phyloP scores from a whole-genome alignment of 2,888 invertebrate species.

The Mantis religiosa region DNA sequence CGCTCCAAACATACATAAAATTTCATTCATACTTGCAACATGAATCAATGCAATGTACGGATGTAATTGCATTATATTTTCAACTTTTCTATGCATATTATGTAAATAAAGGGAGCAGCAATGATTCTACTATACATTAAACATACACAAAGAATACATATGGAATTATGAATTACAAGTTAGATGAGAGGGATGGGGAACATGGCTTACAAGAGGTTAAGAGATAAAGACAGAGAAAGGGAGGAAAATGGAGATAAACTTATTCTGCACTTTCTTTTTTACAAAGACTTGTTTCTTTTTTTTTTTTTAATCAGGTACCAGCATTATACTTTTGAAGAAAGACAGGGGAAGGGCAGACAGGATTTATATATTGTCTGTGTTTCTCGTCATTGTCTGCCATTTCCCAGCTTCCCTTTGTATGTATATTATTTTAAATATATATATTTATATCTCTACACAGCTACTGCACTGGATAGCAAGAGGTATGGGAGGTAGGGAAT shows the following conservation, averaged over 20 bases:
- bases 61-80: not conserved
- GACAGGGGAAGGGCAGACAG: not conserved
- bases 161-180: not conserved
- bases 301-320: constrained; percentile 9
- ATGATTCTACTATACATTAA: constrained; percentile 10
- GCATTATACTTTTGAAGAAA: constrained; percentile 10
- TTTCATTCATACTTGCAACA: not conserved
- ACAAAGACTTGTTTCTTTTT: constrained; percentile 5
- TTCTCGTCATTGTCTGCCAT: not conserved
- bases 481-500: not conserved
- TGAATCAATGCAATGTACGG: not conserved
- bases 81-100: not conserved
- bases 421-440: not conserved
- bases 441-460: not conserved
- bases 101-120: constrained; percentile 1
- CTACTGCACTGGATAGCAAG: not conserved
- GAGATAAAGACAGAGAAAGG: not conserved
- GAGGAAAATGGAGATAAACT: not conserved
- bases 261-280: not conserved
- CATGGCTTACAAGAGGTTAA: not conserved
- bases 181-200: not conserved
- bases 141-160: constrained; percentile 3
- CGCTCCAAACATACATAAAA: not conserved
- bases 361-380: not conserved
- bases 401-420: not conserved